Evolutionary conservation across 2,888 invertebrate species (phyloP).

Genomic region (Hesperia comma): DNA sequence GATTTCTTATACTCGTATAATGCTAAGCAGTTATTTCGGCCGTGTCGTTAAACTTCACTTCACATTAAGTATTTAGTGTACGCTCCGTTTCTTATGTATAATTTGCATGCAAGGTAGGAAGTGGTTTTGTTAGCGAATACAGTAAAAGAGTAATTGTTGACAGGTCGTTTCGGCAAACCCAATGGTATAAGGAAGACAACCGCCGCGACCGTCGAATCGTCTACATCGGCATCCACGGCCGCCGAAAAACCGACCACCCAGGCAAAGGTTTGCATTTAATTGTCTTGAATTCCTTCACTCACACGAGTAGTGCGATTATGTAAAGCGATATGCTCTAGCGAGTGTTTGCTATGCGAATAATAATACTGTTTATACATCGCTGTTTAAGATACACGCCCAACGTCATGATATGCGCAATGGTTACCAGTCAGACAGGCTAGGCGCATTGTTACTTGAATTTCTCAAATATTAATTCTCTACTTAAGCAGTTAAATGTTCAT

Average conservation of each 20-base stretch:
- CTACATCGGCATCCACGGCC: conserved; percentile 52
- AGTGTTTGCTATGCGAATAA: conserved; percentile 58
- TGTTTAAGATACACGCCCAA: conserved; percentile 40
- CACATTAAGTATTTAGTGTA: not conserved
- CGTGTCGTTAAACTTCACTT: conserved; percentile 4
- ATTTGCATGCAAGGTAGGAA: not conserved
- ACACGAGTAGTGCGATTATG: conserved; percentile 39
- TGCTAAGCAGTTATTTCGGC: not conserved
- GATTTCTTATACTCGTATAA: conserved; percentile 6
- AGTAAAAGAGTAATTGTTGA: conserved; percentile 55
- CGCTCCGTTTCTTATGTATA: not conserved
- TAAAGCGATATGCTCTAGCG: conserved; percentile 45
- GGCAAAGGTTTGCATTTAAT: conserved; percentile 64
- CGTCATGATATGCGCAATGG: conserved; percentile 14
- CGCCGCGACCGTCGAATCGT: conserved; percentile 62
- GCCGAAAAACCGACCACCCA: conserved; percentile 64
- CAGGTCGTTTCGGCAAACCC: conserved; percentile 80
- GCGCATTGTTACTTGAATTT: conserved; percentile 11
- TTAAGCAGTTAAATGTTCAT: conserved; percentile 2
- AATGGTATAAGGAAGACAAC: conserved; percentile 65
- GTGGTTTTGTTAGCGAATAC: conserved; percentile 39
- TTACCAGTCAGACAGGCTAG: conserved; percentile 5
- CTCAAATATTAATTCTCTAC: conserved; percentile 14
- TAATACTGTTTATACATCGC: conserved; percentile 41
- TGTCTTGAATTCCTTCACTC: conserved; percentile 26